Conservation (phyloP, 2,888 invertebrate genomes). For the Eupithecia vulgata region DNA sequence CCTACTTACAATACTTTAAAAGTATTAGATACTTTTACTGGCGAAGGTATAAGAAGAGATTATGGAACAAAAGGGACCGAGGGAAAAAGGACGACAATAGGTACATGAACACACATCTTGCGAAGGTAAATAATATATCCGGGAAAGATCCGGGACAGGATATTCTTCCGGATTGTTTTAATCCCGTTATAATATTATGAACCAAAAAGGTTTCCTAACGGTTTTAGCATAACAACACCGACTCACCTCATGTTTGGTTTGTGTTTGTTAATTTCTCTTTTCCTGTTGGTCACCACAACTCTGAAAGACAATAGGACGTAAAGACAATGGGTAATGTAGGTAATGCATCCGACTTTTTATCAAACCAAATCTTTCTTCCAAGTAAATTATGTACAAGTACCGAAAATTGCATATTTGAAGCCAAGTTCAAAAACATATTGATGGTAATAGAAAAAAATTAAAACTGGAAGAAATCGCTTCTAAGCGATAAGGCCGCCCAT, state of each 20-base stretch:
- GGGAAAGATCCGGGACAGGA: conserved; percentile 2
- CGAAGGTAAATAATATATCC: conserved; percentile 14
- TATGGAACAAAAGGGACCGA: conserved; percentile 30
- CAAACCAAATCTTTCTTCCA: not conserved
- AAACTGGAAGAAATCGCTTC: too few relatives aligned
- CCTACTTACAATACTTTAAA: conserved; percentile 23
- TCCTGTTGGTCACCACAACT: not conserved
- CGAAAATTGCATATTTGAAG: not conserved
- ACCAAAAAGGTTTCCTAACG: not conserved
- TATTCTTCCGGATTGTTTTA: conserved; percentile 16
- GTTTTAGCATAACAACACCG: not conserved
- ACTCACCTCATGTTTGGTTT: conserved; percentile 12
- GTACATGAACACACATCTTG: conserved; percentile 17
- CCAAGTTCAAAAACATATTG: not conserved
- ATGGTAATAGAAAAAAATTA: too few relatives aligned
- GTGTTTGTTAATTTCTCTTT: conserved; percentile 3
- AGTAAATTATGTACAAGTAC: not conserved
- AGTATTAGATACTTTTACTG: conserved; percentile 16
- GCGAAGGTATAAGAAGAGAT: conserved; percentile 24
- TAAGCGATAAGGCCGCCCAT: too few relatives aligned
- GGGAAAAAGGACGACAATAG: conserved; percentile 24
- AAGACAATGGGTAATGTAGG: not conserved
- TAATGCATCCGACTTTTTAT: not conserved
- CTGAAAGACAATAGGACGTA: conserved; percentile 1
- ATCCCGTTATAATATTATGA: not conserved